These are phyloP conservation scores for Gobiocypris rarus DNA, from an alignment of 2,113 vertebrate genomes.

Conservation along the genomic window DNA sequence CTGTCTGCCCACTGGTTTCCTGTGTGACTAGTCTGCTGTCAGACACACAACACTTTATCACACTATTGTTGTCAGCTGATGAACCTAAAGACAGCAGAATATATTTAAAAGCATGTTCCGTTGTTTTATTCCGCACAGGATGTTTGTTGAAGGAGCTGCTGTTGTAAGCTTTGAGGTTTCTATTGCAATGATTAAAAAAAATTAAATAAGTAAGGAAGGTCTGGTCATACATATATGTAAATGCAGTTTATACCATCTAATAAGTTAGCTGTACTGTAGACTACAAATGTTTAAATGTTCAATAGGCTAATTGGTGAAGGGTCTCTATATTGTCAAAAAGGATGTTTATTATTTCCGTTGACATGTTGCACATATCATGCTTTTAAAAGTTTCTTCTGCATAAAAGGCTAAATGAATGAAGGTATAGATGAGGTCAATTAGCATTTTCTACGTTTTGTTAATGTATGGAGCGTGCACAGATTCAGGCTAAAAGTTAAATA, in stretches of 20 bases:
- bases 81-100: constrained; percentile 6
- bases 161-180: neutral
- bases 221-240: neutral
- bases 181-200: neutral
- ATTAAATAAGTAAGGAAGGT: neutral
- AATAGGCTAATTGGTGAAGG: too few relatives aligned
- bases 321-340: too few relatives aligned
- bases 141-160: neutral
- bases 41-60: constrained; percentile 31
- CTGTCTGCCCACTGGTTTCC: constrained; percentile 64
- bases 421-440: too few relatives aligned
- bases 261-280: neutral
- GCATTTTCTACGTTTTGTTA: too few relatives aligned
- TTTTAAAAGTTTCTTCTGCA: too few relatives aligned
- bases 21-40: constrained; percentile 59
- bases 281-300: too few relatives aligned
- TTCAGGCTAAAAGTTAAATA: neutral
- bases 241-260: neutral
- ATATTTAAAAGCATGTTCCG: constrained; percentile 24
- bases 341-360: too few relatives aligned
- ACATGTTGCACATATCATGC: too few relatives aligned
- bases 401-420: too few relatives aligned
- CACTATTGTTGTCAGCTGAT: constrained; percentile 19
- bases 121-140: too few relatives aligned
- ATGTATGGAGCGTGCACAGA: neutral